Percentiles rank a stretch among this genome's conserved stretches.
Conservation (phyloP, 1,140 invertebrate genomes). For the Eurosta solidaginis region DNA sequence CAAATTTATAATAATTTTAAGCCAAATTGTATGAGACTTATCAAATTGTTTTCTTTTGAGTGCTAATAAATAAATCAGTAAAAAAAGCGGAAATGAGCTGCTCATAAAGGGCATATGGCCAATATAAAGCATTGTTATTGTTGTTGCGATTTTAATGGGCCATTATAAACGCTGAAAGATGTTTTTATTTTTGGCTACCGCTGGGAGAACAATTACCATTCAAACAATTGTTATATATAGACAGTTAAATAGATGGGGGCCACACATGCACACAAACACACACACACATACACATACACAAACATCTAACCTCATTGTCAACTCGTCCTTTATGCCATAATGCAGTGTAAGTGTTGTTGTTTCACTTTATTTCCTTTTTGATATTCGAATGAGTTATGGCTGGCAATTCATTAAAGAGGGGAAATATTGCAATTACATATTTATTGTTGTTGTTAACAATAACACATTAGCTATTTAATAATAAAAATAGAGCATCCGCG, state of each 20-base stretch:
- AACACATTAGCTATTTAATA: not conserved
- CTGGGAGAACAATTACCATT: slow-evolving; percentile 8
- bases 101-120: slow-evolving; percentile 10
- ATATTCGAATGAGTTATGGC: slow-evolving; percentile 27
- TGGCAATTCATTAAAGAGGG: slow-evolving; percentile 11
- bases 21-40: not conserved
- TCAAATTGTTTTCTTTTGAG: not conserved
- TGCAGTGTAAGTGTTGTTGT: too few species aligned
- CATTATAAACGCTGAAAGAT: not conserved
- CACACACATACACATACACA: not conserved
- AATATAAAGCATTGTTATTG: not conserved
- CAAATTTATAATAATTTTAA: not conserved
- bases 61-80: slow-evolving; percentile 5
- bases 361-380: not conserved
- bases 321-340: too few species aligned
- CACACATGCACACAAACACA: not conserved
- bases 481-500: not conserved
- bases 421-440: slow-evolving; percentile 25
- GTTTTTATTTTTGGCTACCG: slow-evolving; percentile 14
- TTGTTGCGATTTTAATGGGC: slow-evolving; percentile 14
- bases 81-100: not conserved
- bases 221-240: not conserved
- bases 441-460: not conserved
- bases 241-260: not conserved
- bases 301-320: too few species aligned